These are phyloP conservation scores for Dunckerocampus dactyliophorus DNA, from an alignment of 2,113 vertebrate species.

Conservation along the genomic window DNA sequence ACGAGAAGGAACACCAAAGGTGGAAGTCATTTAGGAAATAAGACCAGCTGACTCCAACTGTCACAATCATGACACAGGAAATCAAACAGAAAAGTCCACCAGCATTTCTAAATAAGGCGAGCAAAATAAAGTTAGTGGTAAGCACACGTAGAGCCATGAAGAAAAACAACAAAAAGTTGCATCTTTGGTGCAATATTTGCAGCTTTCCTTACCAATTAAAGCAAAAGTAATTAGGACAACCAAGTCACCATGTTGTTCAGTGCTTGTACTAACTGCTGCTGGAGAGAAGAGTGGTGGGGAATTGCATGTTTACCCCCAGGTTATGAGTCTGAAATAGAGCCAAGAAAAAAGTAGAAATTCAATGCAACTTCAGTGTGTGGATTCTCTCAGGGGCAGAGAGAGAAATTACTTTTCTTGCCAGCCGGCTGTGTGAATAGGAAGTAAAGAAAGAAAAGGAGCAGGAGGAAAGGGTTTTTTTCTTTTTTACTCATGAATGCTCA, in stretches of 20 bases:
- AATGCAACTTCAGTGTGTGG: slow-evolving; percentile 62
- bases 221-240: slow-evolving; percentile 59
- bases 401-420: slow-evolving; percentile 68
- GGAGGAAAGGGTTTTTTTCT: slow-evolving; percentile 55
- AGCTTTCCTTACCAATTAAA: slow-evolving; percentile 62
- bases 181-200: slow-evolving; percentile 50
- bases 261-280: slow-evolving; percentile 48
- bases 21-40: slow-evolving; percentile 45
- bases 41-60: slow-evolving; percentile 22
- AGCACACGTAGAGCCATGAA: slow-evolving; percentile 25
- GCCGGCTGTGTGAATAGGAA: slow-evolving; percentile 49
- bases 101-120: slow-evolving; percentile 6
- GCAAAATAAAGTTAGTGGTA: slow-evolving; percentile 50
- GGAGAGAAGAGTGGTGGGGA: slow-evolving; percentile 52
- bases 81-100: slow-evolving; percentile 21
- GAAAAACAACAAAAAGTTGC: slow-evolving; percentile 26
- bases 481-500: slow-evolving; percentile 42
- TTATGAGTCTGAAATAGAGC: slow-evolving; percentile 71
- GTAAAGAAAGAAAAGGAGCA: slow-evolving; percentile 49
- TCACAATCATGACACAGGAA: slow-evolving; percentile 31
- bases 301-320: slow-evolving; percentile 75
- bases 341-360: slow-evolving; percentile 63
- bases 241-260: slow-evolving; percentile 52
- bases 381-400: slow-evolving; percentile 67
- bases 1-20: slow-evolving; percentile 21